A percentile compares a stretch with the other conserved stretches of the same genome.
These are phyloP conservation scores for Coleophora deauratella DNA, from an alignment of 2,888 invertebrate species.

Conservation along the genomic window DNA sequence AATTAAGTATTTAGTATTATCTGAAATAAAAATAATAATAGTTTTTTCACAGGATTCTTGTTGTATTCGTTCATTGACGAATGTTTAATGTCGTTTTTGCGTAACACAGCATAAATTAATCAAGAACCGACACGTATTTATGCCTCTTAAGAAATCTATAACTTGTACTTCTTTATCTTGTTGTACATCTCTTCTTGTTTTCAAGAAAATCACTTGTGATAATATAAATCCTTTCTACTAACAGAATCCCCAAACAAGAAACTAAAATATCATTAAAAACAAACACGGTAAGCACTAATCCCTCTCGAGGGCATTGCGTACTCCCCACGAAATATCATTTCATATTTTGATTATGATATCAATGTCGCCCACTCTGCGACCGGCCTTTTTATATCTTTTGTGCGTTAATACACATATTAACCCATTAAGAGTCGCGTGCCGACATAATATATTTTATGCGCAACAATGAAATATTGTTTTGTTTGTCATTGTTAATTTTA, in stretches of 20 bases:
- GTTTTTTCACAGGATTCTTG: too few relatives aligned
- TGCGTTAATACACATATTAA: slow-evolving; percentile 69
- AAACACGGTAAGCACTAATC: slow-evolving; percentile 44
- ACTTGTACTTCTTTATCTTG: too few relatives aligned
- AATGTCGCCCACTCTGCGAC: slow-evolving; percentile 49
- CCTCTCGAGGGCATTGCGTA: slow-evolving; percentile 36
- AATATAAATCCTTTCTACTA: not conserved
- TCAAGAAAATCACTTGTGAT: too few relatives aligned
- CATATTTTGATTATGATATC: slow-evolving; percentile 74
- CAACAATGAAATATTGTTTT: slow-evolving; percentile 46
- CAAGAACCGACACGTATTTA: too few relatives aligned
- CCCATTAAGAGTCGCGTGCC: slow-evolving; percentile 68
- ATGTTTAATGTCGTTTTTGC: too few relatives aligned
- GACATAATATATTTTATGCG: slow-evolving; percentile 56
- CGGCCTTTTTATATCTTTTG: slow-evolving; percentile 55
- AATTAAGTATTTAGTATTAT: too few relatives aligned
- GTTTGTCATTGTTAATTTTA: slow-evolving; percentile 33
- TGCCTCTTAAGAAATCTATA: too few relatives aligned
- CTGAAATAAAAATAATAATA: too few relatives aligned
- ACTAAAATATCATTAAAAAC: slow-evolving; percentile 48
- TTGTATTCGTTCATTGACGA: too few relatives aligned
- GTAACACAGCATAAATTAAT: too few relatives aligned
- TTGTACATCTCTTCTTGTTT: too few relatives aligned
- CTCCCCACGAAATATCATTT: slow-evolving; percentile 56
- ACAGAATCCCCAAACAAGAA: slow-evolving; percentile 17